These are phyloP conservation scores for Parazoanthus swiftii DNA, from an alignment of 92 coral and sea anemone genomes.

Conservation along the genomic window DNA sequence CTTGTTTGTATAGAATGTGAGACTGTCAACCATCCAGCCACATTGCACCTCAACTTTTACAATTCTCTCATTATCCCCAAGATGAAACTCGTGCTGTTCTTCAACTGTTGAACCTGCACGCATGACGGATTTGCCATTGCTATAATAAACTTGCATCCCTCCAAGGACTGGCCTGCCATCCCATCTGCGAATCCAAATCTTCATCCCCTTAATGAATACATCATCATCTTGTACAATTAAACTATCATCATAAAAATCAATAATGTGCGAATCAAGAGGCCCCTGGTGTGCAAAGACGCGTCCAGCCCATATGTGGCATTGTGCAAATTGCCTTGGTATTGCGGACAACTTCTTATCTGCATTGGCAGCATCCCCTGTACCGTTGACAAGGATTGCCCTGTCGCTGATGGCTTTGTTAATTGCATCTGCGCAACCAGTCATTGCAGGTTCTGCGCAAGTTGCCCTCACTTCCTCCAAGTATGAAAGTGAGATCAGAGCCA, in stretches of 20 bases:
- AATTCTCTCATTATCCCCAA: constrained; percentile 73
- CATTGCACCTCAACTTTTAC: constrained; percentile 62
- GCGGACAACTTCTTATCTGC: constrained; percentile 50
- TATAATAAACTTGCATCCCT: constrained; percentile 75
- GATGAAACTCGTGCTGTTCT: constrained; percentile 66
- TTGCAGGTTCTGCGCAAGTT: constrained; percentile 18
- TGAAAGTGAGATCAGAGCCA: constrained; percentile 58
- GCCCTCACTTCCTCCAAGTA: constrained; percentile 48
- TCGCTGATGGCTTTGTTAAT: constrained; percentile 52
- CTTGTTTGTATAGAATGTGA: constrained; percentile 72
- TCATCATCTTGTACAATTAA: constrained; percentile 24
- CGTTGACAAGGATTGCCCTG: constrained; percentile 15
- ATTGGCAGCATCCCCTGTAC: constrained; percentile 19
- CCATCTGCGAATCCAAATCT: constrained; percentile 91
- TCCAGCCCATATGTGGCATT: constrained; percentile 50
- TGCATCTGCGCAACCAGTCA: constrained; percentile 36
- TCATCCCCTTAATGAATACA: constrained; percentile 74
- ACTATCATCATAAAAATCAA: constrained; percentile 33
- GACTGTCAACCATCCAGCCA: too few relatives aligned
- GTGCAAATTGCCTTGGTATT: constrained; percentile 63
- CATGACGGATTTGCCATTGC: constrained; percentile 54
- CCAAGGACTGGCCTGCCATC: constrained; percentile 83
- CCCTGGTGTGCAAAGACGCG: constrained; percentile 59
- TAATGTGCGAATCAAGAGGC: constrained; percentile 47
- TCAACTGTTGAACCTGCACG: constrained; percentile 66